Evolutionary conservation across 2,797 vertebrate genomes (phyloP).

Genomic region (Taenioides sp.): DNA sequence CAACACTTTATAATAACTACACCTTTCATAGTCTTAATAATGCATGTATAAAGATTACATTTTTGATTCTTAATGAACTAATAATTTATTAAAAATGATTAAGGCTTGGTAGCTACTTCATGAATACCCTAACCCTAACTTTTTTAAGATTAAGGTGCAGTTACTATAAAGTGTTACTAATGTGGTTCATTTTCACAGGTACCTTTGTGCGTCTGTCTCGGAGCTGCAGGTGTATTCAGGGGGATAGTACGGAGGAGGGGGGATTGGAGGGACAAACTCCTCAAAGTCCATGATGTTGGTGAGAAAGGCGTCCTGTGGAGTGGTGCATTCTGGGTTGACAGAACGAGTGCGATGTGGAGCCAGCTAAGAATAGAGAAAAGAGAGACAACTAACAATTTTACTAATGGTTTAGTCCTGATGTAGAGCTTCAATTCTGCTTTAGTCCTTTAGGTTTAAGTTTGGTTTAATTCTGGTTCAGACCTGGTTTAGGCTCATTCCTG

Average conservation of each 20-base stretch:
- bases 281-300: conserved; percentile 94
- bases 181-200: neutral
- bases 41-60: no score
- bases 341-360: conserved; percentile 90
- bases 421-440: neutral
- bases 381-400: no score
- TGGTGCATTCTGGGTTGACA: conserved; percentile 89
- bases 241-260: conserved; percentile 94
- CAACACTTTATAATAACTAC: no score
- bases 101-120: no score
- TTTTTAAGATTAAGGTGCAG: no score
- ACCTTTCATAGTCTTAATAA: no score
- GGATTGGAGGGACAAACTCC: conserved; percentile 94
- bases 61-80: no score
- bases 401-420: neutral
- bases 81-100: no score
- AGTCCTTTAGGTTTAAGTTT: neutral
- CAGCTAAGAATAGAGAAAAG: conserved; percentile 71
- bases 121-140: no score
- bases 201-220: conserved; percentile 96
- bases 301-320: conserved; percentile 89
- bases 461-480: neutral
- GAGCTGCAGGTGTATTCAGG: conserved; percentile 98
- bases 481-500: neutral
- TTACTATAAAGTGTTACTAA: no score